Base-by-base conservation (phyloP, 2,797 vertebrate genomes). In the Tauraco hartlaubi region DNA sequence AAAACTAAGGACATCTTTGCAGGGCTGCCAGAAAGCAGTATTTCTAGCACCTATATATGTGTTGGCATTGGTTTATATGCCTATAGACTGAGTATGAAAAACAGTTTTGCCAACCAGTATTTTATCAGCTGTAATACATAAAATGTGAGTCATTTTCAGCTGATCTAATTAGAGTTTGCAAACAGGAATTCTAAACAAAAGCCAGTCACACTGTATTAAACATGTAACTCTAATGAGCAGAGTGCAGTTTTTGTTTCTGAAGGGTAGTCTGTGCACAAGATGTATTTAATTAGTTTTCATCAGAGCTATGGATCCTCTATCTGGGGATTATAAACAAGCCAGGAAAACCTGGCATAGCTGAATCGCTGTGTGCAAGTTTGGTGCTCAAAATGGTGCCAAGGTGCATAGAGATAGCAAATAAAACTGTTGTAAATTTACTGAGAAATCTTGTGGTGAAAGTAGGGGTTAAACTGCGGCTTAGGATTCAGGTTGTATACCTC, bases 211-310 rank as follows among this genome's bases (percentile, higher is more conserved):
- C 12, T 52, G 22, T 69, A 86, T 78, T 82, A 84, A 92, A 74
- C 44, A 19, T 17, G 88, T 74, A 66, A 64, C 39, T 55, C 37
- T 35, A 37, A 81, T 76, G 63, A 80, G 56, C 71, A 56, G 68
- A 71, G 46, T 35, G 75, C 61, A 72, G 78, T 17, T 85, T 83
- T 91, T 95, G 41, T 67, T 95, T 92, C 48, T 90, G 63, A 94
- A 59, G 59, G 66, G 55, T 49, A 54, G 48, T n/a, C 55, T 79
- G n/a, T 39, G 35, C 82, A 92, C 37, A 88, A 75, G 54, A 67
- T 43, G 23, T 76, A 35, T 94, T 90, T 88, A 85, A 88, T 91
- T 83, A 59, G 66, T 88, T 92, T 95, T 73, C 44, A 56, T 95
- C 46, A 51, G 68, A 89, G 55, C 44, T 85, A 6, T 56, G 77